Conservation (phyloP, 2,113 vertebrate genomes). For the Myxocyprinus asiaticus region DNA sequence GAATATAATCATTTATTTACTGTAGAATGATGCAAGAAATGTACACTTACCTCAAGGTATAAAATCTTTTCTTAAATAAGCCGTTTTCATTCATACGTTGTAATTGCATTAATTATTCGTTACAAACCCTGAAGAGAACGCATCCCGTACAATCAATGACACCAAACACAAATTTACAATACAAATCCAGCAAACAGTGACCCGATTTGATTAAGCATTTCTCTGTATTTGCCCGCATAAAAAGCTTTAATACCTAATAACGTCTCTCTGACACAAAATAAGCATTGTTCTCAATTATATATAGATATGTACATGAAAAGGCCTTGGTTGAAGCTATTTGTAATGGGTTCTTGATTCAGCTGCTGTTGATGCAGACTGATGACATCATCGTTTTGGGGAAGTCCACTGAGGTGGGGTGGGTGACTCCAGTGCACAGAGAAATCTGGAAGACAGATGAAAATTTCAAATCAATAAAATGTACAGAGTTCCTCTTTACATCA, state of each 20-base stretch:
- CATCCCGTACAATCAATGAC: conserved; percentile 54
- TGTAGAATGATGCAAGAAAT: conserved; percentile 80
- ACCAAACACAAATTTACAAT: conserved; percentile 71
- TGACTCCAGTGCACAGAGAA: conserved; percentile 59
- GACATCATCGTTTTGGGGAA: too few species aligned
- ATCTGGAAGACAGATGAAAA: conserved; percentile 11
- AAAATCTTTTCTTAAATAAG: conserved; percentile 88
- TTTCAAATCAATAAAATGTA: neutral
- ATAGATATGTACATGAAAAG: conserved; percentile 82
- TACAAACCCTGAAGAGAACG: conserved; percentile 70
- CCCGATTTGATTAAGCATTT: conserved; percentile 70
- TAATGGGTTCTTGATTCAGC: conserved; percentile 69
- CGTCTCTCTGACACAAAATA: conserved; percentile 74
- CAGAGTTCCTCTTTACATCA: too few species aligned
- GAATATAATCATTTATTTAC: conserved; percentile 90
- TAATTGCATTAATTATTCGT: neutral
- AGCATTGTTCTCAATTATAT: conserved; percentile 77
- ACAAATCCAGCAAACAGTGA: conserved; percentile 63
- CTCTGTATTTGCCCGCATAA: conserved; percentile 64
- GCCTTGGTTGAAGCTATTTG: conserved; percentile 81
- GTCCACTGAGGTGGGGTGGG: conserved; percentile 54
- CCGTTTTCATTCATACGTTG: conserved; percentile 61
- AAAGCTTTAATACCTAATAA: conserved; percentile 64
- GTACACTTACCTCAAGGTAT: conserved; percentile 82
- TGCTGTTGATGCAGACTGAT: too few species aligned